Evolutionary conservation across 2,113 vertebrate genomes (phyloP).

Genomic region (Pogonocichla stellata): DNA sequence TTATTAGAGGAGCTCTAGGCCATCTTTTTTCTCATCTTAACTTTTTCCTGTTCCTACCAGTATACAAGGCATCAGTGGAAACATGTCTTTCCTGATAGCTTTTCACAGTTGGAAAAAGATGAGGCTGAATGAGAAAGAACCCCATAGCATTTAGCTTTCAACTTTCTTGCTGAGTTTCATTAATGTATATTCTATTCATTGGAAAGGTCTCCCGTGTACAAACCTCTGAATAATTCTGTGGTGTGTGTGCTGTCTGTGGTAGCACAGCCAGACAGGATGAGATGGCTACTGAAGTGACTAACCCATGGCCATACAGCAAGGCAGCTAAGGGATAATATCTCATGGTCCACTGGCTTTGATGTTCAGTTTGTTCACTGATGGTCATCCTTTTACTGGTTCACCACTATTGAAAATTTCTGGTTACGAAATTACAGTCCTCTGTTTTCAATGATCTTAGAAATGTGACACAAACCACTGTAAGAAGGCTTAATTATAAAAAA

Average conservation of each 20-base stretch:
- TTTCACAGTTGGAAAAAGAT: background rate
- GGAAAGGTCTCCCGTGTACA: fast-evolving
- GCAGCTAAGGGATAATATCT: background rate
- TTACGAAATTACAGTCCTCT: background rate
- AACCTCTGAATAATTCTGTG: background rate
- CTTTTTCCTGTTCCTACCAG: background rate
- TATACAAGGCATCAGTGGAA: background rate
- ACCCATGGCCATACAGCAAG: background rate
- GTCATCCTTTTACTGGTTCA: background rate
- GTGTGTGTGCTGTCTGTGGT: background rate
- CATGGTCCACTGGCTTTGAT: background rate
- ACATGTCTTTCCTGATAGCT: background rate
- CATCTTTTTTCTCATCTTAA: background rate
- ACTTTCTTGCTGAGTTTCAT: background rate
- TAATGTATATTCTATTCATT: background rate
- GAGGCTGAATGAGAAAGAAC: background rate
- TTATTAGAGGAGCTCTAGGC: constrained; percentile 10
- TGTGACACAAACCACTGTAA: background rate
- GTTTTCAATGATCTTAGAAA: background rate
- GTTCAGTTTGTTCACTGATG: fast-evolving
- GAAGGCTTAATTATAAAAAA: background rate
- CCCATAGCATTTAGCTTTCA: background rate
- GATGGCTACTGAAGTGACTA: background rate
- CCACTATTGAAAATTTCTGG: background rate
- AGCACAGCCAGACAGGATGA: fast-evolving